phyloP scores from a whole-genome alignment of 2,113 vertebrate genomes.

The Xenotilapia leptura region DNA sequence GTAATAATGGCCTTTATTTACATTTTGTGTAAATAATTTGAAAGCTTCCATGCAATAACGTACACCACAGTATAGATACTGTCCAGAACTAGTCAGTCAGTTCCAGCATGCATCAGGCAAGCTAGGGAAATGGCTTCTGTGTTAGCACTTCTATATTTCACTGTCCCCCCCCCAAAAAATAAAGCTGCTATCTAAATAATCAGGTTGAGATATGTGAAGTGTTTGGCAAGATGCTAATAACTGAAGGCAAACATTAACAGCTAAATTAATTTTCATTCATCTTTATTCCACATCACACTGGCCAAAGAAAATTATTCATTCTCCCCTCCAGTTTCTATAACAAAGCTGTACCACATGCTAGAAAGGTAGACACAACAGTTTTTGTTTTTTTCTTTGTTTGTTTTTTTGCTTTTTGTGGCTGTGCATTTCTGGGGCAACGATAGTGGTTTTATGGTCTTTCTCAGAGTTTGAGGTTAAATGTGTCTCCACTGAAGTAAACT shows the following conservation, averaged over 20 bases:
- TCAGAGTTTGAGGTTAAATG: neutral
- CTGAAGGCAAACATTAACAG: neutral
- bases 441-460: neutral
- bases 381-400: neutral
- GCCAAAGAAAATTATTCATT: neutral
- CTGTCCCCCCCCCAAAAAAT: neutral
- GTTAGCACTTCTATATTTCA: neutral
- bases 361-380: neutral
- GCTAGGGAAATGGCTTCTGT: neutral
- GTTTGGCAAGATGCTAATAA: neutral
- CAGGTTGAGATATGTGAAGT: neutral
- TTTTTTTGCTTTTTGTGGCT: neutral
- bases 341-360: neutral
- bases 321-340: neutral
- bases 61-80: neutral
- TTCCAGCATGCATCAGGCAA: neutral
- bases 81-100: neutral
- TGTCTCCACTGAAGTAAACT: constrained; percentile 3
- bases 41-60: neutral
- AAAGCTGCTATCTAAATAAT: neutral
- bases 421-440: neutral
- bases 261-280: neutral
- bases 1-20: neutral
- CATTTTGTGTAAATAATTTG: neutral
- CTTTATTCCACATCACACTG: neutral